Base-by-base conservation (phyloP, 2,888 invertebrate species). In the Harpalus rubripes region DNA sequence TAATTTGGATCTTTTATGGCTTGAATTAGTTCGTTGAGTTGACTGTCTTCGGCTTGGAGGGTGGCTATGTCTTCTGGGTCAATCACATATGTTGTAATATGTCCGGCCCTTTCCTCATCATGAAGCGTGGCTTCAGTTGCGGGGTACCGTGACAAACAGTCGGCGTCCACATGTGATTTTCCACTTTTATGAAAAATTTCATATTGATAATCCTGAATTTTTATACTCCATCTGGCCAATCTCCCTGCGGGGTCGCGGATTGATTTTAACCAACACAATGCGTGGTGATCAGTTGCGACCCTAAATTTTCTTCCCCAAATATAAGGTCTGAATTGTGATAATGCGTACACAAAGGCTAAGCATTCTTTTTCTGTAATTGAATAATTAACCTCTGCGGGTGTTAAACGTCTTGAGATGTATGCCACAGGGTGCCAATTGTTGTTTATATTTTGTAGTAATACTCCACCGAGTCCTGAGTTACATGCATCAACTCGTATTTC, bases 401-500 rank as follows among this genome's bases (percentile, higher is more conserved):
- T 81, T 41, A 87, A 32, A 6, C 41, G 16, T 12, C 84, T 0
- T 1, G 80, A 72, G 12, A 72, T 72, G 22, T 88, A 90, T 3
- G 88, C 89, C 61, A 90, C 88, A 0, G 90, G 90, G 86, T 88
- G 86, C 84, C 89, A 88, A 15, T 86, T 82, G 7, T 88, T 88
- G 86, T 90, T 87, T 68, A 86, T 85, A 61, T 87, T 87, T 74
- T 89, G 88, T 16, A 87, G 87, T 58, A 89, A 85, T 1, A 90
- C 89, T 7, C 89, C 88, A 7, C 89, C 90, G 63, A 89, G 80
- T 41, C 89, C 90, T 7, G 84, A 74, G 7, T 88, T 88, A 61
- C 89, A 89, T 7, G 90, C 89, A 86, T 90, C 90, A 22, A 89
- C 88, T 6, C 89, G 88, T n/a, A 90, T 63, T 61, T 86, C 83